Evolutionary conservation across 2,113 vertebrate genomes (phyloP).

Genomic region (Ramphastos sulfuratus): DNA sequence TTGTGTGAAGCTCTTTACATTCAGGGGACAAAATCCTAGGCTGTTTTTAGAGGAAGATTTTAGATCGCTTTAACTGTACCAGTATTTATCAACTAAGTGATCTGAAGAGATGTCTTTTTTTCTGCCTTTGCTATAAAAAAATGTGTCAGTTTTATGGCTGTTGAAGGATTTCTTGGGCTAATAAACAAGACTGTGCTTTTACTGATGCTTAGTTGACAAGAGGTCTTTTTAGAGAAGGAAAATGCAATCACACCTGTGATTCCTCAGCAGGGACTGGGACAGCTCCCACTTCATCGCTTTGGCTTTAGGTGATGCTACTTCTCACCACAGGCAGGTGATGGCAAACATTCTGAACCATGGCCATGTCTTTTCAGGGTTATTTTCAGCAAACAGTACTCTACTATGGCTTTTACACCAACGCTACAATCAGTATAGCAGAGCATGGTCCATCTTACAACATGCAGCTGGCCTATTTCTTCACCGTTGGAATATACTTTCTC

Average conservation of each 20-base stretch:
- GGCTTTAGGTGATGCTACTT: not conserved
- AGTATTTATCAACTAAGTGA: not conserved
- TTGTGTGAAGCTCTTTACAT: not conserved
- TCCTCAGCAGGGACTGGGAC: not conserved
- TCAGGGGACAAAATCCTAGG: not conserved
- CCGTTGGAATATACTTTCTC: constrained; percentile 82
- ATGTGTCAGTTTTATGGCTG: not conserved
- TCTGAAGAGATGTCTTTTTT: not conserved
- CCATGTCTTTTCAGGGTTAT: constrained; percentile 70
- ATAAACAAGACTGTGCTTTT: not conserved
- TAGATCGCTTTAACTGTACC: not conserved
- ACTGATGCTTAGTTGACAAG: not conserved
- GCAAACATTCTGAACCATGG: not conserved
- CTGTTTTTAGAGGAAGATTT: not conserved
- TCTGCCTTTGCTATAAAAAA: not conserved
- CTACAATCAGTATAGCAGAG: constrained; percentile 34
- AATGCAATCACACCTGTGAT: not conserved
- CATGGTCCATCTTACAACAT: constrained; percentile 80
- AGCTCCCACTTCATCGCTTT: not conserved
- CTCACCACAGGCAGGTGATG: not conserved
- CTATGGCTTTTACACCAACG: constrained; percentile 89
- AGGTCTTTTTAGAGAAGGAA: not conserved
- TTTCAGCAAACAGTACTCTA: constrained; percentile 84
- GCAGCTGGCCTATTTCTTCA: constrained; percentile 95
- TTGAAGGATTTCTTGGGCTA: not conserved